Base-by-base conservation (phyloP, 2,113 vertebrate species). In the Tupaia chinensis region DNA sequence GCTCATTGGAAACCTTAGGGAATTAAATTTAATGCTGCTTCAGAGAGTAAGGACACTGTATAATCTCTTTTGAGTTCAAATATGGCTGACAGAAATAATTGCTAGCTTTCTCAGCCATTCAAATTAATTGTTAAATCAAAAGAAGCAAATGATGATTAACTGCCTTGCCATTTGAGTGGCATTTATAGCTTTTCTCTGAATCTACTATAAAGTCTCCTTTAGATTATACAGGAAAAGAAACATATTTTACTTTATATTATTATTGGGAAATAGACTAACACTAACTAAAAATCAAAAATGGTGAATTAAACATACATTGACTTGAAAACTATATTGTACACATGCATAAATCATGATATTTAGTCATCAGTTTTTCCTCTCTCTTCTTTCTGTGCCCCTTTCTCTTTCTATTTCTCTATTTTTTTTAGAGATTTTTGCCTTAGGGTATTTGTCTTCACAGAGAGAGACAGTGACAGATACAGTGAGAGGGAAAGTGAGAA, bases 101-200 rank as follows among this genome's bases (percentile, higher is more conserved):
- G 9, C 8, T 89, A 97, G n/a, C 93, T 96, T 98, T 97, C 54
- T 82, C 68, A 89, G 0, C 13, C 13, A 95, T 90, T 94, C 34
- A 77, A 85, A 95, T 85, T 95, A 97, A 94, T 89, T 97, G 60
- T 79, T 16, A 27, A 95, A 53, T 83, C 60, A 34, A 91, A 97
- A 91, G 88, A 96, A 95, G 19, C 4, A 92, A 44, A 89, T 32
- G 80, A 89, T 93, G 68, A 68, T 77, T 53, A 70, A 87, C 32
- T 60, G 65, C 1, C 32, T 96, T 89, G 56, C 7, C 7, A 16
- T 80, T 95, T 84, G 34, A 95, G 44, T 19, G 32, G 19, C 32
- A 83, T 85, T 80, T 56, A 3, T 66, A 56, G 7, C 13, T 93
- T 89, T 85, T 73, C 1, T 70, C 25, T 79, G 1, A 32, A 56